Percentiles rank a stretch among this genome's conserved stretches.
phyloP scores from a whole-genome alignment of 2,797 vertebrate genomes.

The Sitta carolinensis region DNA sequence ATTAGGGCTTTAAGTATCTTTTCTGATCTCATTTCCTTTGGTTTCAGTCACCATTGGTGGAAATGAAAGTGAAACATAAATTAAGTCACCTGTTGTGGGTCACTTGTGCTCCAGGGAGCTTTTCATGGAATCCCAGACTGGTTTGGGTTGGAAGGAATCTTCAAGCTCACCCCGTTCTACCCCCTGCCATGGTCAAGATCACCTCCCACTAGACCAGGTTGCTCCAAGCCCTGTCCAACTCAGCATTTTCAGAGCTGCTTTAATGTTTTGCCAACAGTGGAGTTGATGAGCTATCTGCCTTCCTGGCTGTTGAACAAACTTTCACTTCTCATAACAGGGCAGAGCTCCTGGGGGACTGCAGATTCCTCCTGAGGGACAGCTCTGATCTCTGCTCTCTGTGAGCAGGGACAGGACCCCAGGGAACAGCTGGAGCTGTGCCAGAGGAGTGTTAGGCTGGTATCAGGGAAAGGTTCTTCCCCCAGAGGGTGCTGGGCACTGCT shows the following conservation, averaged over 20 bases:
- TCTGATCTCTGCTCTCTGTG: neutral
- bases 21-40: neutral
- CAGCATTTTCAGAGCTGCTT: neutral
- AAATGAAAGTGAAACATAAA: neutral
- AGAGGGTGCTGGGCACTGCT: neutral
- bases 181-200: too few relatives aligned
- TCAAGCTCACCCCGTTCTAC: neutral
- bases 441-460: rapidly evolving
- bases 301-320: neutral
- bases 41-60: rapidly evolving
- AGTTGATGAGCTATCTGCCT: neutral
- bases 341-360: neutral
- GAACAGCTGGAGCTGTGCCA: rapidly evolving
- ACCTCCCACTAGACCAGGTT: neutral
- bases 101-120: neutral
- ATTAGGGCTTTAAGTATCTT: neutral
- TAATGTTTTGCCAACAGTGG: neutral
- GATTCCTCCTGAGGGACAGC: neutral
- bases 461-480: neutral
- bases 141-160: neutral
- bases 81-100: neutral
- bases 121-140: neutral
- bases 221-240: neutral
- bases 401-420: neutral
- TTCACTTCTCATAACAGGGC: neutral